phyloP scores from a whole-genome alignment of 2,888 invertebrate species.

The Lasiommata megera region DNA sequence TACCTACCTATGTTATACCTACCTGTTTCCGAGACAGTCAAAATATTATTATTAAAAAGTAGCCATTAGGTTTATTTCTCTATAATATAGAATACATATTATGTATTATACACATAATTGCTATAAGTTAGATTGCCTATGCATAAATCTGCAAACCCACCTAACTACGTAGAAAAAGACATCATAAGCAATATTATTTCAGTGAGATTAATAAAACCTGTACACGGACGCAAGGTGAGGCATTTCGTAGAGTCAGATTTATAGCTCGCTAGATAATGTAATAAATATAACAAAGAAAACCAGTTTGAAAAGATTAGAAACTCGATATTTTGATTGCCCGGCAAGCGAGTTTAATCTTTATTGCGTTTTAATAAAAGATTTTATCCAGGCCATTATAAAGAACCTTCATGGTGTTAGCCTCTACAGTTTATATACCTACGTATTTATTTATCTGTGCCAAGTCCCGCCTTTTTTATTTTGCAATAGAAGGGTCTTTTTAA shows the following conservation, averaged over 20 bases:
- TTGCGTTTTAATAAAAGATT: slow-evolving; percentile 20
- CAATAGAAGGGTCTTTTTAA: slow-evolving; percentile 25
- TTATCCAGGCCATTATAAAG: slow-evolving; percentile 10
- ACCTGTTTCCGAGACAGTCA: too few relatives aligned
- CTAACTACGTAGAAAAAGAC: too few relatives aligned
- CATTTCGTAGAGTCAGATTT: slow-evolving; percentile 17
- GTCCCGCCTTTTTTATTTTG: slow-evolving; percentile 23
- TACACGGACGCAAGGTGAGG: slow-evolving; percentile 10
- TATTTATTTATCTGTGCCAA: slow-evolving; percentile 12
- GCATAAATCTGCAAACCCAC: neutral
- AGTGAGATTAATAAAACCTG: slow-evolving; percentile 11
- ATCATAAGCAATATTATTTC: slow-evolving; percentile 8
- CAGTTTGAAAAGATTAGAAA: slow-evolving; percentile 24
- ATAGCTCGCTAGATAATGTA: slow-evolving; percentile 16
- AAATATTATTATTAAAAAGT: too few relatives aligned
- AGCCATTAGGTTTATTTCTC: too few relatives aligned
- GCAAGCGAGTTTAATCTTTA: slow-evolving; percentile 24
- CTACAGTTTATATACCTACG: neutral
- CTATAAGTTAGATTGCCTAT: neutral
- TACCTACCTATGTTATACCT: too few relatives aligned
- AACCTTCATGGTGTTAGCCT: neutral
- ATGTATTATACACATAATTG: too few relatives aligned
- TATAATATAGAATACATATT: too few relatives aligned
- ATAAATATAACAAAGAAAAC: slow-evolving; percentile 23
- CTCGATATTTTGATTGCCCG: slow-evolving; percentile 21